These are phyloP conservation scores for Podarcis muralis DNA, from an alignment of 2,113 vertebrate genomes.

Conservation along the genomic window DNA sequence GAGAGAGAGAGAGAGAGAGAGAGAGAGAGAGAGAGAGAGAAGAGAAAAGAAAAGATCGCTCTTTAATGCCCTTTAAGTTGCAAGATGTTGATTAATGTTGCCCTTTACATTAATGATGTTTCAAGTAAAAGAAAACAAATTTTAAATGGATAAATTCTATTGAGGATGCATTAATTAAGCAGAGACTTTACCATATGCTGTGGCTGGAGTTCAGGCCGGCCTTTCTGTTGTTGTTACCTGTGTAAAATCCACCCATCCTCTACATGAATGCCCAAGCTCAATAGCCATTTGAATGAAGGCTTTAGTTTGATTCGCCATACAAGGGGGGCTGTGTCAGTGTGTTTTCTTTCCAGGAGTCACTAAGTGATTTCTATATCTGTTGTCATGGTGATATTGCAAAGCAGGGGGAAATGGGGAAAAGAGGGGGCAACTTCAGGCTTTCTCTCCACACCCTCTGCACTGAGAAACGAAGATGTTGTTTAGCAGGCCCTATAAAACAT, in stretches of 20 bases:
- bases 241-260: constrained; percentile 89
- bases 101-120: constrained; percentile 87
- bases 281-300: constrained; percentile 90
- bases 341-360: constrained; percentile 94
- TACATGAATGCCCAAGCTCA: constrained; percentile 90
- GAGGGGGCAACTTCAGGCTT: constrained; percentile 89
- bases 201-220: constrained; percentile 82
- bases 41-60: constrained; percentile 73
- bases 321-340: constrained; percentile 93
- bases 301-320: constrained; percentile 92
- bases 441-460: constrained; percentile 83
- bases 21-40: background rate
- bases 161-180: constrained; percentile 86
- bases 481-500: constrained; percentile 86
- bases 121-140: constrained; percentile 89
- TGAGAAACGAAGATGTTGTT: constrained; percentile 83
- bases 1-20: background rate
- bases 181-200: constrained; percentile 82
- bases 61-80: constrained; percentile 86
- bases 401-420: constrained; percentile 85
- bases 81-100: constrained; percentile 87
- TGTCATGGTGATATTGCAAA: constrained; percentile 94
- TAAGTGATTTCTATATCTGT: constrained; percentile 99
- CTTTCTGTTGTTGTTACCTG: constrained; percentile 88
- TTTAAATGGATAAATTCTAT: constrained; percentile 89